Conservation (phyloP, 92 coral and sea anemone genomes). For the Scolanthus callimorphus region DNA sequence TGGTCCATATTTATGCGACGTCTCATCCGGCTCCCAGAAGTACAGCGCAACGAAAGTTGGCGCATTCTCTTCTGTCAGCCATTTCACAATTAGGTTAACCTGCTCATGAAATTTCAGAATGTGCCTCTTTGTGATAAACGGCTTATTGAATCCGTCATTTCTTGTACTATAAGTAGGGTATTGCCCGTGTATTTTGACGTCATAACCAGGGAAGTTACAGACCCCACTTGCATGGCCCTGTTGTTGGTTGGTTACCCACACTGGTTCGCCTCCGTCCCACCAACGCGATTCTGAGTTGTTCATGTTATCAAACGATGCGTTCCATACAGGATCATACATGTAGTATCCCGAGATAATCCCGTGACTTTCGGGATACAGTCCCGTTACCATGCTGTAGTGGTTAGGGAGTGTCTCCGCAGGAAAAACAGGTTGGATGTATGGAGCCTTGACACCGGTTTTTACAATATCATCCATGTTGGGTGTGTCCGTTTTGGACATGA, state of each 20-base stretch:
- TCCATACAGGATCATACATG: slow-evolving; percentile 73
- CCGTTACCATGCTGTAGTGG: slow-evolving; percentile 71
- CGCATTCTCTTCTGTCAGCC: slow-evolving; percentile 61
- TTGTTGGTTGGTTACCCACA: slow-evolving; percentile 84
- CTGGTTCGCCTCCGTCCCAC: slow-evolving; percentile 87
- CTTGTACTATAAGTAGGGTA: slow-evolving; percentile 47
- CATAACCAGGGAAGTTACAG: slow-evolving; percentile 78
- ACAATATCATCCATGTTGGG: slow-evolving; percentile 63
- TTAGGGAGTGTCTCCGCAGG: slow-evolving; percentile 78
- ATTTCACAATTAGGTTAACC: slow-evolving; percentile 50
- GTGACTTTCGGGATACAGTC: slow-evolving; percentile 87
- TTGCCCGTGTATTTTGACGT: slow-evolving; percentile 52
- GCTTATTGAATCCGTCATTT: slow-evolving; percentile 23
- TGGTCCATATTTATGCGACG: slow-evolving; percentile 50
- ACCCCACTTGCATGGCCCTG: slow-evolving; percentile 82
- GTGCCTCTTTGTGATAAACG: slow-evolving; percentile 26
- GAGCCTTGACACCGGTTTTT: slow-evolving; percentile 64
- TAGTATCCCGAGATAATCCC: slow-evolving; percentile 71
- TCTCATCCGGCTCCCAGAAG: slow-evolving; percentile 45
- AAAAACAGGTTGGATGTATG: slow-evolving; percentile 67
- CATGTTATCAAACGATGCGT: slow-evolving; percentile 40
- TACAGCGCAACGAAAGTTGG: slow-evolving; percentile 73
- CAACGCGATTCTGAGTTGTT: slow-evolving; percentile 67
- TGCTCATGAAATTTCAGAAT: slow-evolving; percentile 53
- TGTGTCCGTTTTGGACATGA: slow-evolving; percentile 50